Conservation (phyloP, 2,888 invertebrate genomes). For the Sphinx pinastri region DNA sequence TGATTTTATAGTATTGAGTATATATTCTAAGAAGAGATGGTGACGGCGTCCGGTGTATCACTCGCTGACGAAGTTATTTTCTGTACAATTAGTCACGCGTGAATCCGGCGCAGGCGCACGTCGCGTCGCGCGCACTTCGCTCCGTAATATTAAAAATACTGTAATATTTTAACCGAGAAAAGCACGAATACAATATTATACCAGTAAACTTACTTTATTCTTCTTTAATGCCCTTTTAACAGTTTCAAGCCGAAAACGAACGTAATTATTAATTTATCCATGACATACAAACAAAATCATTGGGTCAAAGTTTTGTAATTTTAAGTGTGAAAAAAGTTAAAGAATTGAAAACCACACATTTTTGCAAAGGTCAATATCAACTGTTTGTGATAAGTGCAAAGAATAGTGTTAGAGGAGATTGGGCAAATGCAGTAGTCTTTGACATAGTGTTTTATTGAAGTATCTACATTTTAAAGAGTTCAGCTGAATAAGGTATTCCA, state of each 20-base stretch:
- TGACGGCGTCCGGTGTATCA: slow-evolving; percentile 76
- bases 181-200: neutral
- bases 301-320: slow-evolving; percentile 4
- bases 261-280: neutral
- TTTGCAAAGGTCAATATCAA: neutral
- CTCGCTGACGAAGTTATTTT: slow-evolving; percentile 82
- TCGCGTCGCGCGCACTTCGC: slow-evolving; percentile 51
- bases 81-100: slow-evolving; percentile 82
- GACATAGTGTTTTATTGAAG: neutral
- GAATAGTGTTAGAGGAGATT: neutral
- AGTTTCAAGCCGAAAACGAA: neutral
- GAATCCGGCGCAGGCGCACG: slow-evolving; percentile 77
- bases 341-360: neutral
- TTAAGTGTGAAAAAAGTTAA: slow-evolving; percentile 8
- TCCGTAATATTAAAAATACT: slow-evolving; percentile 39
- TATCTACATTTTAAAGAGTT: neutral
- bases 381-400: slow-evolving; percentile 1
- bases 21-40: slow-evolving; percentile 76
- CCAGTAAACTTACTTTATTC: neutral
- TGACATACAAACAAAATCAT: neutral
- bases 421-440: too few relatives aligned
- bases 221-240: neutral
- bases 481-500: too few relatives aligned
- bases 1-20: slow-evolving; percentile 48
- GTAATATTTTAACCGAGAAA: slow-evolving; percentile 12